Conservation (phyloP, 1,140 invertebrate species). For the Tetraneura akinire region DNA sequence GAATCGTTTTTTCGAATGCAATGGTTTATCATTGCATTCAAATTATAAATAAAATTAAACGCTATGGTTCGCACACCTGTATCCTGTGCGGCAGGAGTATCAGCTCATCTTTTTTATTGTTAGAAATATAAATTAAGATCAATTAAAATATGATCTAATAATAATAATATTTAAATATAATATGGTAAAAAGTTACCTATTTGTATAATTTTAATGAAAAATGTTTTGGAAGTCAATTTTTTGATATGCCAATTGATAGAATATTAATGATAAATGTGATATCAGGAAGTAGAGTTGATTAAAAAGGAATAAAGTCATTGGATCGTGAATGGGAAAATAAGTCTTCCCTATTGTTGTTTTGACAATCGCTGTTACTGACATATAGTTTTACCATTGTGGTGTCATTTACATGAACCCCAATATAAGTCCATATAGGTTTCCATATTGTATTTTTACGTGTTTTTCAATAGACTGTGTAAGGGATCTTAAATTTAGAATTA, state of each 20-base stretch:
- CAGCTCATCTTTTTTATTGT: no score
- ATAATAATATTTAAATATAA: no score
- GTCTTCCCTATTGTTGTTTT: slow-evolving; percentile 44
- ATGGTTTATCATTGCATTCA: no score
- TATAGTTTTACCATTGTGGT: slow-evolving; percentile 46
- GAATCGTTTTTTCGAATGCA: no score
- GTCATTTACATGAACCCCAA: slow-evolving; percentile 39
- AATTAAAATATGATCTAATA: no score
- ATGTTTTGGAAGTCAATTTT: neutral
- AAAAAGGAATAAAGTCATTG: slow-evolving; percentile 7
- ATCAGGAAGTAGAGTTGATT: slow-evolving; percentile 31
- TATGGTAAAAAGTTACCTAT: no score
- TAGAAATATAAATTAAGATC: no score
- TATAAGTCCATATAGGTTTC: slow-evolving; percentile 34
- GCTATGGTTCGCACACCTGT: no score
- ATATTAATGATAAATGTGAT: neutral
- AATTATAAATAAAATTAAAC: no score
- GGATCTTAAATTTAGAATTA: neutral
- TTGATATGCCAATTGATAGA: neutral
- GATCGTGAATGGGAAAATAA: slow-evolving; percentile 35
- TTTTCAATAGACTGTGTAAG: neutral
- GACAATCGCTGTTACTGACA: slow-evolving; percentile 44
- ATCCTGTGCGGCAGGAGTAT: no score
- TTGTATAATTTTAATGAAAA: no score
- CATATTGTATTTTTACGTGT: neutral